These are phyloP conservation scores for Agelas oroides DNA, from an alignment of 37 sponge, comb jelly and placozoan species.

Conservation along the genomic window DNA sequence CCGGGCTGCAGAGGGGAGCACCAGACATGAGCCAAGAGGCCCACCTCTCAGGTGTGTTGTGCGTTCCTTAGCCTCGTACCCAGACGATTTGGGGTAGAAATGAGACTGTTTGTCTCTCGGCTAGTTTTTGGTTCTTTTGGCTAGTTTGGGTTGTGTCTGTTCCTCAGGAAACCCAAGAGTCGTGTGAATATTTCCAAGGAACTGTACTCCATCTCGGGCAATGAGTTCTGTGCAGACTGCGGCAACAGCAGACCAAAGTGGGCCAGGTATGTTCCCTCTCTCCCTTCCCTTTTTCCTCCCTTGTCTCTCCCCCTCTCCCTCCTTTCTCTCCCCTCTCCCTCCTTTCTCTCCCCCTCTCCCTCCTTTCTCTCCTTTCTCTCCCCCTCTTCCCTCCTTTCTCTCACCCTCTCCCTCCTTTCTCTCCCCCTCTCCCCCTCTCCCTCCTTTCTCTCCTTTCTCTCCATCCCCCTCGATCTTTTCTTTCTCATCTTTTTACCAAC, in stretches of 20 bases:
- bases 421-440: not conserved
- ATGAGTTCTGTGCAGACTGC: conserved; percentile 90
- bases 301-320: not conserved
- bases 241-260: conserved; percentile 79
- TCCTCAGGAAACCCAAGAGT: conserved; percentile 18
- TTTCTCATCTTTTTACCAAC: not conserved
- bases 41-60: no score
- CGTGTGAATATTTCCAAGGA: conserved; percentile 53
- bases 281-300: not conserved
- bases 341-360: not conserved
- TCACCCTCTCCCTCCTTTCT: not conserved
- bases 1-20: not conserved
- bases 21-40: not conserved
- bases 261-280: conserved; percentile 73
- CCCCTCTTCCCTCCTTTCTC: no score
- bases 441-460: not conserved
- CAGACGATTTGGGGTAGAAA: no score
- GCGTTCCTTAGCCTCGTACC: no score
- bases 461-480: not conserved
- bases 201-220: conserved; percentile 77
- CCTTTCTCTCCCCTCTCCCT: not conserved
- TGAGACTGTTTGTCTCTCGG: no score
- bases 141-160: no score
- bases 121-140: no score
- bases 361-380: not conserved